Conservation (phyloP, 2,113 vertebrate genomes). For the Platanista minor region DNA sequence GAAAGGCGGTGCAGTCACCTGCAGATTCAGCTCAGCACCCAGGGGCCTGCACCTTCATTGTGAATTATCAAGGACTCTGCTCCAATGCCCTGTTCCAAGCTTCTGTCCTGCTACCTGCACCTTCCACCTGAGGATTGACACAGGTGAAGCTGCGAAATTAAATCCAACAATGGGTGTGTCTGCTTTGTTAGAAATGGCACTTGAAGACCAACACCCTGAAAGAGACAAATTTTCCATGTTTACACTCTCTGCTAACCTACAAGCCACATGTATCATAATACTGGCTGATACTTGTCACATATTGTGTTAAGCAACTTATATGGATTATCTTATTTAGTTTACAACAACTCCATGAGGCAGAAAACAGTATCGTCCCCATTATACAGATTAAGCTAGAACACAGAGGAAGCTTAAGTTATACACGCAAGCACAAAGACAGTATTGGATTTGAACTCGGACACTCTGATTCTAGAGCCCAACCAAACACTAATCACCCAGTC, state of each 20-base stretch:
- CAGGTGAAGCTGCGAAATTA: background rate
- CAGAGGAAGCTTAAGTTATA: background rate
- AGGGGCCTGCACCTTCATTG: background rate
- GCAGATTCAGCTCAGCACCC: background rate
- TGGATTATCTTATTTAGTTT: background rate
- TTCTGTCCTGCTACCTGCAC: background rate
- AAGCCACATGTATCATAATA: background rate
- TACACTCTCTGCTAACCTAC: background rate
- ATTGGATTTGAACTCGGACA: background rate
- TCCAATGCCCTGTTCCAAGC: fast-evolving
- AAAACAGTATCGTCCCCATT: background rate
- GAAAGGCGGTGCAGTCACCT: fast-evolving
- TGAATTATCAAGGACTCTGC: background rate
- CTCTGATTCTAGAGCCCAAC: background rate
- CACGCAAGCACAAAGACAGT: background rate
- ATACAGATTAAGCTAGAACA: background rate
- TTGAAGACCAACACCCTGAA: background rate
- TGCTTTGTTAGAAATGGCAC: background rate
- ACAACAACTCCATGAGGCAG: background rate
- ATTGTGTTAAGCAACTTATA: background rate
- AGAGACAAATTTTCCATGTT: background rate
- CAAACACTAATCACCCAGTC: background rate
- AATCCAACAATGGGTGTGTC: background rate
- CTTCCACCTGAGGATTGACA: background rate
- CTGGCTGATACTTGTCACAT: background rate